Percentiles rank a stretch among this genome's conserved stretches.
phyloP scores from a whole-genome alignment of 2,888 invertebrate genomes.

The Philonicus albiceps region DNA sequence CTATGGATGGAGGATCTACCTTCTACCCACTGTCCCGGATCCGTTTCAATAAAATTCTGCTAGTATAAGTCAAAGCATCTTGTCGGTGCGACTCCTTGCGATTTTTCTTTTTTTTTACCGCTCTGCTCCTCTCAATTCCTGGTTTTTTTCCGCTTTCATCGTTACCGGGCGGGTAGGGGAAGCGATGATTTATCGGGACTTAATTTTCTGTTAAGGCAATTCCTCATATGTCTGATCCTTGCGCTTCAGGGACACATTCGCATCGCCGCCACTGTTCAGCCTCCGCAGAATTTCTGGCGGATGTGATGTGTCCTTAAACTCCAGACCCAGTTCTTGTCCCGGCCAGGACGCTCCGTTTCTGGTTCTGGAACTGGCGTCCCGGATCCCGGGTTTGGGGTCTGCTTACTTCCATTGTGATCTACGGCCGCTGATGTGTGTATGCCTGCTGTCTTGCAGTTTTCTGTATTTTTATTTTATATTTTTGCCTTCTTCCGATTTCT shows the following conservation, averaged over 20 bases:
- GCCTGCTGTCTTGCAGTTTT: conserved; percentile 46
- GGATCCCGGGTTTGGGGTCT: conserved; percentile 9
- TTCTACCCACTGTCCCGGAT: background rate
- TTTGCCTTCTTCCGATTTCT: conserved; percentile 30
- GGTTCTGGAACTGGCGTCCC: background rate
- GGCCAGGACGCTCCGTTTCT: background rate
- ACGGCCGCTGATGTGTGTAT: conserved; percentile 44
- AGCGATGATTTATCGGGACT: conserved; percentile 45
- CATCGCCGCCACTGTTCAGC: background rate
- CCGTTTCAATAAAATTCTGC: background rate
- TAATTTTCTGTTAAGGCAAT: conserved; percentile 47
- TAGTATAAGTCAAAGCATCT: conserved; percentile 28
- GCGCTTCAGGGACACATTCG: conserved; percentile 40
- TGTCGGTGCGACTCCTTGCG: conserved; percentile 23
- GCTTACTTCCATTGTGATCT: conserved; percentile 47
- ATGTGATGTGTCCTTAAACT: conserved; percentile 43
- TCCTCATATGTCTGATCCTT: conserved; percentile 44
- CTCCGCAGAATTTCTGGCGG: conserved; percentile 31
- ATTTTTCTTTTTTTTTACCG: background rate
- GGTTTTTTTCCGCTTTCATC: background rate
- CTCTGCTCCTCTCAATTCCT: background rate
- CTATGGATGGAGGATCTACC: background rate
- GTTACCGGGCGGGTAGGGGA: background rate
- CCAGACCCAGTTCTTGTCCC: conserved; percentile 37
- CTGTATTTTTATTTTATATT: conserved; percentile 6